Percentiles rank a stretch among this genome's conserved stretches.
These are phyloP conservation scores for Epirrhoe tristata DNA, from an alignment of 2,888 invertebrate genomes.

Conservation along the genomic window DNA sequence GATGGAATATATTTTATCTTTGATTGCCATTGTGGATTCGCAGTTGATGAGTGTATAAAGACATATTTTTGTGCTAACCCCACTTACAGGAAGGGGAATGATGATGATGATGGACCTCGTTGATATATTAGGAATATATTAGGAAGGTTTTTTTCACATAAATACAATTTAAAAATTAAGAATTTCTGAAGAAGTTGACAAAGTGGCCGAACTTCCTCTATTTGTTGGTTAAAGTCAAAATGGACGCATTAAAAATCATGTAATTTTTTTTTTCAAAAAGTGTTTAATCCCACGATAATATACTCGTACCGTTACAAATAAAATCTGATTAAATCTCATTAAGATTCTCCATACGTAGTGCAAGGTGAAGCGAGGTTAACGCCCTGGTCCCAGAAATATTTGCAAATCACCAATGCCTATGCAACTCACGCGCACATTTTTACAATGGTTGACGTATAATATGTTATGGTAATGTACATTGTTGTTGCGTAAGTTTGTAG, in stretches of 20 bases:
- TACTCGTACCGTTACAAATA: conserved; percentile 31
- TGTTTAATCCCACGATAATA: conserved; percentile 27
- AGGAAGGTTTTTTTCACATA: too few relatives aligned
- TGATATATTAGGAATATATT: too few relatives aligned
- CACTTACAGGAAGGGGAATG: too few relatives aligned
- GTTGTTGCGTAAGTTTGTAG: conserved; percentile 38
- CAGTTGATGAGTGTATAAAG: too few relatives aligned
- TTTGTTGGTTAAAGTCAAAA: too few relatives aligned
- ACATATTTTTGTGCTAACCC: too few relatives aligned
- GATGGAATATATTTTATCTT: neutral
- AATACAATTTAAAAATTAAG: too few relatives aligned
- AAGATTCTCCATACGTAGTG: conserved; percentile 65
- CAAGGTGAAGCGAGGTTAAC: conserved; percentile 79
- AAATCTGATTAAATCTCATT: conserved; percentile 48
- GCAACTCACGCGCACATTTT: conserved; percentile 65
- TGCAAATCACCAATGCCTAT: conserved; percentile 69
- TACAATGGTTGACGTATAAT: conserved; percentile 43
- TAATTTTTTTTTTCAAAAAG: neutral
- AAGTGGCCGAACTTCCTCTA: too few relatives aligned
- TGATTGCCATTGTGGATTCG: neutral
- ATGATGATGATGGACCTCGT: too few relatives aligned
- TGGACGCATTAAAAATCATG: neutral
- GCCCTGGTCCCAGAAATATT: conserved; percentile 72
- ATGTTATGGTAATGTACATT: conserved; percentile 42
- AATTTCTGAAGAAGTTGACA: too few relatives aligned